Evolutionary conservation across 2,113 vertebrate genomes (phyloP).

Genomic region (Oncorhynchus mykiss): DNA sequence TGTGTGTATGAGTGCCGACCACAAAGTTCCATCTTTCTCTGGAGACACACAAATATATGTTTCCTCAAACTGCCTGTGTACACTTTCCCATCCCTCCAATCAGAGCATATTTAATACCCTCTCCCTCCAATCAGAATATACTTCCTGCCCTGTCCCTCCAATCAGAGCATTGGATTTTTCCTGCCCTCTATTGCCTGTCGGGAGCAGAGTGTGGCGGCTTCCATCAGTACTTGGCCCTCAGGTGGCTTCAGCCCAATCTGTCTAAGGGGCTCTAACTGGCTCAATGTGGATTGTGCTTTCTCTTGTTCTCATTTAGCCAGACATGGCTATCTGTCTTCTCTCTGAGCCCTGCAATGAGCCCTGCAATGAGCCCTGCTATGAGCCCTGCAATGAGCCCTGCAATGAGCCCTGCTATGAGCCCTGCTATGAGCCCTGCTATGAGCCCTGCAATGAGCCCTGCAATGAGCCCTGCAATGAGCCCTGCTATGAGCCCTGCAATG

Average conservation of each 20-base stretch:
- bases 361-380: slow-evolving; percentile 41
- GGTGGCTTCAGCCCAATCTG: not conserved
- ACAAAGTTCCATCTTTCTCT: not conserved
- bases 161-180: too few relatives aligned
- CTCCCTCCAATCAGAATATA: too few relatives aligned
- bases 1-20: slow-evolving; percentile 5
- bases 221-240: not conserved
- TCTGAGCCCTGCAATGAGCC: slow-evolving; percentile 41
- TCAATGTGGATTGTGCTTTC: slow-evolving; percentile 66
- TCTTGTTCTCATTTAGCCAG: slow-evolving; percentile 61
- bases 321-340: slow-evolving; percentile 73
- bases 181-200: too few relatives aligned
- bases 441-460: slow-evolving; percentile 51
- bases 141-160: too few relatives aligned
- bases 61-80: too few relatives aligned
- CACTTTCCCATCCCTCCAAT: too few relatives aligned
- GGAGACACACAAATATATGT: too few relatives aligned
- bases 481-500: slow-evolving; percentile 43
- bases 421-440: slow-evolving; percentile 42
- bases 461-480: slow-evolving; percentile 52
- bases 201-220: too few relatives aligned
- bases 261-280: slow-evolving; percentile 5
- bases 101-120: too few relatives aligned
- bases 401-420: slow-evolving; percentile 52
- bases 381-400: slow-evolving; percentile 52